These are phyloP conservation scores for Trichechus manatus DNA, from an alignment of 2,113 vertebrate species.

Conservation along the genomic window DNA sequence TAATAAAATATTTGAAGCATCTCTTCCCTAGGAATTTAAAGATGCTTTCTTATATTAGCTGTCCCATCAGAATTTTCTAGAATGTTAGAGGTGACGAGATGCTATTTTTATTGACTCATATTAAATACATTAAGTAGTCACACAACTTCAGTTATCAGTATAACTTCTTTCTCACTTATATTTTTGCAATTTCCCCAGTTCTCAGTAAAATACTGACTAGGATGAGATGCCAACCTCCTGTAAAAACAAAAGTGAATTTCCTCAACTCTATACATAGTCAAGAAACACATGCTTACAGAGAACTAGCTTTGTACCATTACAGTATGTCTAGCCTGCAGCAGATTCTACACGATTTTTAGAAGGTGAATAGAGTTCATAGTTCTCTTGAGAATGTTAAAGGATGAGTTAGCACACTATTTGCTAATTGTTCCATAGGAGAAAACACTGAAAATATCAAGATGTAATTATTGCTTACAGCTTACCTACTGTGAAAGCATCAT, in stretches of 20 bases:
- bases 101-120: neutral
- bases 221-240: neutral
- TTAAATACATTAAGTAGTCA: neutral
- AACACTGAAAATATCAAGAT: slow-evolving; percentile 37
- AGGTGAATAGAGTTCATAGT: neutral
- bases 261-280: neutral
- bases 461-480: slow-evolving; percentile 70
- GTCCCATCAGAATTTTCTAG: neutral
- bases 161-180: neutral
- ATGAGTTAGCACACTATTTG: neutral
- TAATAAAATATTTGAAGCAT: neutral
- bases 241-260: neutral
- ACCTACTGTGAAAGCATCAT: slow-evolving; percentile 75
- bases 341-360: neutral
- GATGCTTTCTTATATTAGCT: neutral
- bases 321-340: no score
- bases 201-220: neutral
- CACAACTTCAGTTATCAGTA: no score
- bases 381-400: neutral
- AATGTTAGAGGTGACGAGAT: neutral
- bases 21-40: neutral
- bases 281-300: neutral
- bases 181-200: neutral
- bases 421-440: slow-evolving; percentile 71
- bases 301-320: neutral